Evolutionary conservation across 2,113 vertebrate species (phyloP), one percentile per base, ranked within the genome.

Genomic region (Recurvirostra avosetta): DNA sequence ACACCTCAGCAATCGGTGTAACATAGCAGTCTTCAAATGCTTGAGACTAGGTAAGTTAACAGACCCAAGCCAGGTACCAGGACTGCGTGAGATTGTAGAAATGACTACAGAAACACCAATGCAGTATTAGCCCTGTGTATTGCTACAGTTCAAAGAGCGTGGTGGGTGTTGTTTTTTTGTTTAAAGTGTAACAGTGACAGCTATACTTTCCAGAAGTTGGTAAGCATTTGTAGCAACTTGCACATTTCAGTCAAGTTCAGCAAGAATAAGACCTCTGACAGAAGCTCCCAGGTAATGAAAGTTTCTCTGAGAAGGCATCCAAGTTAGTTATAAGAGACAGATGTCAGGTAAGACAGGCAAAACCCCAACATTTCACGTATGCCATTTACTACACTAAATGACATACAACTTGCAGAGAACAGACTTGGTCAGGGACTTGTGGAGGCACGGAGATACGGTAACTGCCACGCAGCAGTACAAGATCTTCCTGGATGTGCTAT

Each of bases 71-170:
- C 49, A 88, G 45, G 7, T 6, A 19, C 9, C 26, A 61, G 71
- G 43, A 74, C 11, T 1, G 15, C 0, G 4, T 6, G 50, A 70
- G 52, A 38, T 0, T 32, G 50, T 2, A 66, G 75, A 45, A 86
- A n/a, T 1, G 5, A 66, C 40, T 66, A n/a, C 11, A 32, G 77
- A 43, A 71, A 34, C 43, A 71, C 34, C 40, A 11, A n/a, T 17
- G 12, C 27, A 16, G 21, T 5, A 3, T 12, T 5, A 63, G 32
- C 12, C 15, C 30, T 16, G 27, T 3, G 8, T 3, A 29, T 20
- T 52, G 43, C 43, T 26, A 5, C 3, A 47, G 34, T 3, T 53
- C 55, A n/a, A 41, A 71, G 56, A 53, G 12, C 3, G 40, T 11
- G 45, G 17, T 45, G 18, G 45, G 45, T 6, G 34, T 32, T 36